Conservation (phyloP, 2,797 vertebrate genomes). For the Sphenodon punctatus region DNA sequence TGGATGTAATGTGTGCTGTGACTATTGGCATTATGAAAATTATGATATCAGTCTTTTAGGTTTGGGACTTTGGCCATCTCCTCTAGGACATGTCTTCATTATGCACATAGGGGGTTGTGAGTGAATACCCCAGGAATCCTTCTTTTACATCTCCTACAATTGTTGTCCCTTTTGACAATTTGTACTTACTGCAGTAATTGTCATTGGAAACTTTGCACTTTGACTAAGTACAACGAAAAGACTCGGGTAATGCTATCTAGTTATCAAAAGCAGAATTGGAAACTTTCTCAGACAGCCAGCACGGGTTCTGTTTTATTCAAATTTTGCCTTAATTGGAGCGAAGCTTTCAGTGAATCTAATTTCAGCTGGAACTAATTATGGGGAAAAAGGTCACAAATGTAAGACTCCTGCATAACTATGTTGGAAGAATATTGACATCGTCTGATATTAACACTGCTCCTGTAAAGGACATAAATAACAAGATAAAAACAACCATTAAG, state of each 20-base stretch:
- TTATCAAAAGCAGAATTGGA: constrained; percentile 37
- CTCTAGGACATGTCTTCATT: too few species aligned
- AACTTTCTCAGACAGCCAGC: background rate
- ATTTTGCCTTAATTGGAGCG: constrained; percentile 75
- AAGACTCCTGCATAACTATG: constrained; percentile 62
- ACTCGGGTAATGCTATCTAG: background rate
- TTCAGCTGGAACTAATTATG: constrained; percentile 79
- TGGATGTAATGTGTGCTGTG: too few species aligned
- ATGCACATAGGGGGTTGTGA: too few species aligned
- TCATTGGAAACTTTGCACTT: constrained; percentile 43
- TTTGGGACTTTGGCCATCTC: too few species aligned
- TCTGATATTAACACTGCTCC: constrained; percentile 65
- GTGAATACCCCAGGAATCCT: too few species aligned
- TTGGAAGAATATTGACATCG: constrained; percentile 71
- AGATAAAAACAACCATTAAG: constrained; percentile 42
- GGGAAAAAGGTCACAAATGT: constrained; percentile 76
- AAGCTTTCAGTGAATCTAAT: constrained; percentile 76
- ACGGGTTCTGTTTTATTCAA: constrained; percentile 76
- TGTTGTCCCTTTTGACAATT: too few species aligned
- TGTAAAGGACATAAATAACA: constrained; percentile 64
- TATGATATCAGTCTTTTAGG: too few species aligned
- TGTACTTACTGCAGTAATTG: constrained; percentile 9
- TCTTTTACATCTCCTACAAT: too few species aligned
- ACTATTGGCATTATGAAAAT: too few species aligned
- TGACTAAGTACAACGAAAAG: constrained; percentile 54